Evolutionary conservation across 1,140 invertebrate species (phyloP).

Genomic region (Heliconius hewitsoni): DNA sequence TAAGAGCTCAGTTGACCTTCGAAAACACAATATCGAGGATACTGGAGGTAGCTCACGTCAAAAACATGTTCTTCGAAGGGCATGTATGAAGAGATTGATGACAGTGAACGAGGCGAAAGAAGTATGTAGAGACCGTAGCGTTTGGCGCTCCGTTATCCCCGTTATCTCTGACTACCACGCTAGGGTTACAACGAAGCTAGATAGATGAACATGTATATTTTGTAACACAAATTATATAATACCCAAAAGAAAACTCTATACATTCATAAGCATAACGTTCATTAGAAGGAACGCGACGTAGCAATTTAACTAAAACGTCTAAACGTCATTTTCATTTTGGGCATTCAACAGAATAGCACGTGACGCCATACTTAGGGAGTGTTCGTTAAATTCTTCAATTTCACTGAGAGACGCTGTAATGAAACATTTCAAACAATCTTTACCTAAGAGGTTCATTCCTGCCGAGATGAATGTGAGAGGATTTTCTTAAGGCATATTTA

Average conservation of each 20-base stretch:
- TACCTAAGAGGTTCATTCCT: constrained; percentile 50
- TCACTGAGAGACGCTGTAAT: constrained; percentile 36
- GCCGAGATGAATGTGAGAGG: constrained; percentile 51
- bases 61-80: no score
- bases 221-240: neutral
- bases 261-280: neutral
- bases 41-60: no score
- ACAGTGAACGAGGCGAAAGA: no score
- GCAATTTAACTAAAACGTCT: constrained; percentile 29
- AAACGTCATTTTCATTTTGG: constrained; percentile 29
- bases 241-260: neutral
- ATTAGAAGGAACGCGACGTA: neutral
- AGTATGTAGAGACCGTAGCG: no score
- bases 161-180: no score
- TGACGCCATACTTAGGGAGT: constrained; percentile 22
- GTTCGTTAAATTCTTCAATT: constrained; percentile 41
- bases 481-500: constrained; percentile 54
- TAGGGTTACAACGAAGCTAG: no score
- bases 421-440: constrained; percentile 52
- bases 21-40: no score
- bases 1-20: no score
- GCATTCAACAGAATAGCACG: constrained; percentile 29
- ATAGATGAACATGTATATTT: no score
- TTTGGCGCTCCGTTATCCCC: no score
- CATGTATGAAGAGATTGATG: no score